Percentiles rank a stretch among this genome's conserved stretches.
Evolutionary conservation across 2,113 vertebrate genomes (phyloP).

Genomic region (Cyprinodon brontotheroides): DNA sequence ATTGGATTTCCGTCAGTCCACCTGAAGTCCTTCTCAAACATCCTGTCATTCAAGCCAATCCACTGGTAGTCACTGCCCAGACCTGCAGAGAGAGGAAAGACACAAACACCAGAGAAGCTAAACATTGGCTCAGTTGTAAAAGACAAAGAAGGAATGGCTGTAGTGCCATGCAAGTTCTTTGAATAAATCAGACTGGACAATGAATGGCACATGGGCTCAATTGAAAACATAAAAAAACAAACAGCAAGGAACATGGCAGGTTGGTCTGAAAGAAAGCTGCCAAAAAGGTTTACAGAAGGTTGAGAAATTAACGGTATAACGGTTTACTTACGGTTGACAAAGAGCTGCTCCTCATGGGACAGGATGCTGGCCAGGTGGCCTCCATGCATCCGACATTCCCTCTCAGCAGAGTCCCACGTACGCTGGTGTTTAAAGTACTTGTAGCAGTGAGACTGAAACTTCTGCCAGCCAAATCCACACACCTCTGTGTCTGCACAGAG

Average conservation of each 20-base stretch:
- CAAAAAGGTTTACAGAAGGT: too few species aligned
- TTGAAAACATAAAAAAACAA: too few species aligned
- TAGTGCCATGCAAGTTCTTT: too few species aligned
- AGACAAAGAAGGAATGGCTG: too few species aligned
- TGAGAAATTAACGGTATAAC: too few species aligned
- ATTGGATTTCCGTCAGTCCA: constrained; percentile 91
- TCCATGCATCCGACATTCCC: constrained; percentile 92
- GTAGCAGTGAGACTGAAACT: constrained; percentile 97
- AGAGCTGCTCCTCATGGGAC: constrained; percentile 89
- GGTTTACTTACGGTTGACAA: constrained; percentile 87
- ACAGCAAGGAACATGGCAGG: too few species aligned
- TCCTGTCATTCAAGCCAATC: constrained; percentile 97
- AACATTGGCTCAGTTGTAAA: too few species aligned
- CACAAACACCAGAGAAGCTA: not conserved
- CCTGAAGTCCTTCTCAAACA: constrained; percentile 96
- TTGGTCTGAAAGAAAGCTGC: too few species aligned
- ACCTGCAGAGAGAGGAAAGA: constrained; percentile 71
- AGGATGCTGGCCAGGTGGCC: constrained; percentile 91
- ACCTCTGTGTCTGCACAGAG: constrained; percentile 85
- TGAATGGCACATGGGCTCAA: too few species aligned
- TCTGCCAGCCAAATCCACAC: constrained; percentile 93
- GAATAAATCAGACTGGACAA: too few species aligned
- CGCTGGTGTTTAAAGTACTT: constrained; percentile 91
- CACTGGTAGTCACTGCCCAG: constrained; percentile 97
- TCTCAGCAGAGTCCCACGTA: constrained; percentile 92